phyloP scores from a whole-genome alignment of 2,888 invertebrate species.

The Nymphalis urticae region DNA sequence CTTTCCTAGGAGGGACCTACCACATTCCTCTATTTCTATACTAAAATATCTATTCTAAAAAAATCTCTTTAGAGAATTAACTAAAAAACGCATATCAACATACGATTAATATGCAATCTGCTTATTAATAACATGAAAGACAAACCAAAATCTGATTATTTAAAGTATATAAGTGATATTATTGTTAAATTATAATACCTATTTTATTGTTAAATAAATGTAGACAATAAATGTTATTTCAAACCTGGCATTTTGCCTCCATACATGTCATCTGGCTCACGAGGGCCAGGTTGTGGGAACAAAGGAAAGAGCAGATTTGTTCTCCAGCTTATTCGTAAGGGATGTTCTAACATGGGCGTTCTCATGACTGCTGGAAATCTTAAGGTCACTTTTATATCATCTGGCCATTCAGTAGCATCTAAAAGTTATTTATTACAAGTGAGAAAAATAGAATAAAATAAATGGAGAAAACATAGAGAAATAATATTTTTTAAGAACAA shows the following conservation, averaged over 20 bases:
- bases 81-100: too few species aligned
- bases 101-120: too few species aligned
- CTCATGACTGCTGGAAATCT: conserved; percentile 86
- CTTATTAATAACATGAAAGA: too few species aligned
- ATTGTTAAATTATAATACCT: neutral
- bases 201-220: neutral
- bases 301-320: conserved; percentile 86
- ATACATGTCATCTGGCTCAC: conserved; percentile 75
- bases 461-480: neutral
- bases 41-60: too few species aligned
- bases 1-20: too few species aligned
- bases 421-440: conserved; percentile 16
- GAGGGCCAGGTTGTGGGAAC: conserved; percentile 86
- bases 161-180: neutral
- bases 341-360: conserved; percentile 69
- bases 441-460: neutral
- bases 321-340: conserved; percentile 82
- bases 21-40: too few species aligned
- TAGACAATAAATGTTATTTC: neutral
- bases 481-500: too few species aligned
- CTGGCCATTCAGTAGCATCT: conserved; percentile 73
- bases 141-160: neutral
- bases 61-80: too few species aligned
- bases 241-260: conserved; percentile 83
- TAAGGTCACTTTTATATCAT: conserved; percentile 78